These are phyloP conservation scores for Autographa gamma DNA, from an alignment of 2,888 invertebrate genomes.

Conservation along the genomic window DNA sequence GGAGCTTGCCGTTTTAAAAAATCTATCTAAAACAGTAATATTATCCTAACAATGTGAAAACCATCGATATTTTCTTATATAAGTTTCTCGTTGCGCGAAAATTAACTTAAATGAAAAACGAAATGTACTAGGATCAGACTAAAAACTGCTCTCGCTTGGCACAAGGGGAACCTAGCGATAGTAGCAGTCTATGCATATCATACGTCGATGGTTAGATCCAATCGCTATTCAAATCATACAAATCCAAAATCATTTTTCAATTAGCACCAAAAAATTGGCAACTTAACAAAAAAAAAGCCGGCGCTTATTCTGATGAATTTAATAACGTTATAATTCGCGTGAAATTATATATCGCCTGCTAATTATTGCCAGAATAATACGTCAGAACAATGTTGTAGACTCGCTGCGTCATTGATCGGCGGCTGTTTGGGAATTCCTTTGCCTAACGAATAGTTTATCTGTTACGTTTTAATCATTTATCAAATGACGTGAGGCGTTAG, in stretches of 20 bases:
- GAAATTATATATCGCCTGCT: constrained; percentile 81
- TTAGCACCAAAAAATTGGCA: constrained; percentile 18
- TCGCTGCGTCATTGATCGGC: constrained; percentile 52
- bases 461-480: constrained; percentile 53
- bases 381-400: constrained; percentile 69
- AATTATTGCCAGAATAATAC: constrained; percentile 70
- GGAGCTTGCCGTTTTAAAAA: too few species aligned
- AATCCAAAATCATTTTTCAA: constrained; percentile 34
- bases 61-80: too few species aligned
- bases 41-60: too few species aligned
- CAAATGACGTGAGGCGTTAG: not conserved
- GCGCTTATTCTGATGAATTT: constrained; percentile 54
- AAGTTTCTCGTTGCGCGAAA: too few species aligned
- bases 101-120: too few species aligned
- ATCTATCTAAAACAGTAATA: too few species aligned
- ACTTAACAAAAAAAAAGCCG: constrained; percentile 35
- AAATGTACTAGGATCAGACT: too few species aligned
- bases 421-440: constrained; percentile 34
- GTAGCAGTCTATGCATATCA: too few species aligned
- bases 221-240: constrained; percentile 7
- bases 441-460: constrained; percentile 34
- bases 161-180: too few species aligned
- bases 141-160: too few species aligned
- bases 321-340: constrained; percentile 80
- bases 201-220: not conserved